phyloP scores from a whole-genome alignment of 53 echinoderm and acorn worm species.

The Holothuria scabra region DNA sequence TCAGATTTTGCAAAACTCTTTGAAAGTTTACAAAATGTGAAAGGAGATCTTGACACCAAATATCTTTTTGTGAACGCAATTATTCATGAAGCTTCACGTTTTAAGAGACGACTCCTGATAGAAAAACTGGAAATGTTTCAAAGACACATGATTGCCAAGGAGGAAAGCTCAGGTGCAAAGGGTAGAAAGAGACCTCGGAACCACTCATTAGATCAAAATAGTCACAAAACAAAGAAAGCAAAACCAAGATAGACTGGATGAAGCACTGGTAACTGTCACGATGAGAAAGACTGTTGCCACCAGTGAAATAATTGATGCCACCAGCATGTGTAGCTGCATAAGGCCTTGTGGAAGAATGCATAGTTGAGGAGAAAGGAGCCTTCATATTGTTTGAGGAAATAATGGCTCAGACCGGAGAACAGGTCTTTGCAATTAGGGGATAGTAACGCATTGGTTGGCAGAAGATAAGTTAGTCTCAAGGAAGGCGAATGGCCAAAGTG shows the following conservation, averaged over 20 bases:
- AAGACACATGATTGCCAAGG: constrained; percentile 67
- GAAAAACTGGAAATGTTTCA: constrained; percentile 79
- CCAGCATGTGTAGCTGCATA: not conserved
- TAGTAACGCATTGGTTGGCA: too few species aligned
- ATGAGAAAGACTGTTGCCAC: not conserved
- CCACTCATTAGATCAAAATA: constrained; percentile 25
- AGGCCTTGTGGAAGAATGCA: not conserved
- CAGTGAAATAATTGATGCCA: not conserved
- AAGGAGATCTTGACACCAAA: constrained; percentile 86
- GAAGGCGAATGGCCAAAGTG: too few species aligned
- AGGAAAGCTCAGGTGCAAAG: constrained; percentile 48
- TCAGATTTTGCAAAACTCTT: constrained; percentile 85
- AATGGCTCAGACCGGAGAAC: too few species aligned
- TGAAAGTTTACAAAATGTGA: constrained; percentile 72
- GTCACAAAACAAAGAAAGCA: constrained; percentile 34
- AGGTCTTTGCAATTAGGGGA: too few species aligned
- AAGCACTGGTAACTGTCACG: not conserved
- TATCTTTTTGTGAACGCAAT: constrained; percentile 93
- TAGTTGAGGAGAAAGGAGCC: not conserved
- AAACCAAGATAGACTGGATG: constrained; percentile 21
- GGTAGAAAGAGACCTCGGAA: constrained; percentile 9
- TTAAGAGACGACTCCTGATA: constrained; percentile 83
- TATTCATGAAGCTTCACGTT: constrained; percentile 91
- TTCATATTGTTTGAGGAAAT: too few species aligned
- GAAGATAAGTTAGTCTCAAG: too few species aligned